These are phyloP conservation scores for Otolemur crassicaudatus DNA, from an alignment of 2,797 vertebrate species.

Conservation along the genomic window DNA sequence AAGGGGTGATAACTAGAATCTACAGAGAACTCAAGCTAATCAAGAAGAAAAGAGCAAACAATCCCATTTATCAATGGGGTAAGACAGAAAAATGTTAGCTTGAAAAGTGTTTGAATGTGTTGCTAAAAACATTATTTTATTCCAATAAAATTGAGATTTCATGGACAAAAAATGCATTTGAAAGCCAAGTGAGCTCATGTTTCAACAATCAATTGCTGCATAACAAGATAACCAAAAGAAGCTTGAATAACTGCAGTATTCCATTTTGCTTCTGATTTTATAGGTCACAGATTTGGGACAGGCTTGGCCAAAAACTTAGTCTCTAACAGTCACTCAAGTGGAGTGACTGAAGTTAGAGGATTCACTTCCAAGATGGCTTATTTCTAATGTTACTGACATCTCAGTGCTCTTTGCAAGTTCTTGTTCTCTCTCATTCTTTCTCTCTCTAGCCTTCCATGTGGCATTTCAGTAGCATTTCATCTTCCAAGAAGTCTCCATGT, in stretches of 20 bases:
- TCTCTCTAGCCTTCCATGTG: not conserved
- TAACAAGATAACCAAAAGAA: not conserved
- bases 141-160: conserved; percentile 41
- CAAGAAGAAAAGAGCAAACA: too few relatives aligned
- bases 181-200: not conserved
- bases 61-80: too few relatives aligned
- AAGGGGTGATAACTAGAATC: too few relatives aligned
- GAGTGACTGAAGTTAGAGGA: not conserved
- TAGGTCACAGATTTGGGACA: not conserved
- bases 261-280: not conserved
- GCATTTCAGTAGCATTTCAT: fast-evolving
- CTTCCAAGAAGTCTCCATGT: not conserved
- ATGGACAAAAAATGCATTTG: not conserved
- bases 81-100: not conserved
- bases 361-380: not conserved
- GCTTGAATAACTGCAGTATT: not conserved
- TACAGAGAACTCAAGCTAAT: too few relatives aligned
- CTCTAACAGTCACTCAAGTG: not conserved
- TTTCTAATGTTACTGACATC: not conserved
- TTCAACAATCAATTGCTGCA: not conserved
- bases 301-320: not conserved
- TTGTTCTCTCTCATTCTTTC: not conserved
- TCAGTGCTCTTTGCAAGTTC: not conserved
- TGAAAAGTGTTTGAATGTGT: not conserved
- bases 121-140: conserved; percentile 2